Evolutionary conservation across 2,888 invertebrate genomes (phyloP), one percentile per base, ranked within the genome.

Genomic region (Notodonta dromedarius): DNA sequence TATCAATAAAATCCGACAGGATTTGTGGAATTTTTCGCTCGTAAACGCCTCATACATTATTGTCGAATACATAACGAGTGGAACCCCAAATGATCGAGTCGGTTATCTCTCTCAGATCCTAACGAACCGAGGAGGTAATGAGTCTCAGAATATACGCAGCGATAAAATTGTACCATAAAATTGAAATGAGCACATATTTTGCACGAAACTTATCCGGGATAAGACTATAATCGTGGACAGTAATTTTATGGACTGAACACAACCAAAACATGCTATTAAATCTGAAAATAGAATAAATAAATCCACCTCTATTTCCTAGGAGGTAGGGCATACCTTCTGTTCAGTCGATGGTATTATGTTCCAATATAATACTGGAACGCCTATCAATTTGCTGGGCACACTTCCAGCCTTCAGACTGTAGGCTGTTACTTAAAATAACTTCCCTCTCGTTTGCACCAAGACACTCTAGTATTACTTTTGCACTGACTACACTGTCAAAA

Each of bases 91-190:
- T 52, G 24, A 52, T 40, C 53, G 35, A n/a, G 44, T n/a, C 52
- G 46, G 46, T 14, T 58, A 50, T 48, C 32, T 57, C 13, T 35
- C n/a, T 57, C 11, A 9, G 24, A 50, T 50, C 13, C 57, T 57
- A 46, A 56, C 35, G 55, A 57, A 35, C n/a, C 44, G 51, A 35
- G 42, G 56, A 35, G 42, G 56, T 50, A 60, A 64, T 60, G 59
- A 63, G 65, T 58, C 40, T 48, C 58, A 53, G 58, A 60, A 65
- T 59, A 59, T 63, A 63, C 56, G 40, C 55, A 51, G 50, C 60
- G 58, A 65, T 69, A 65, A 71, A 71, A 68, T 39, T 57, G 39
- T 58, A 60, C 58, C 57, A 66, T 73, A 64, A 71, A 72, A 73
- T 70, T 69, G 55, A 66, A 75, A 74, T 66, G 52, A 50, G 63